Conservation (phyloP, 1,140 invertebrate species). For the Drosophila nannoptera region DNA sequence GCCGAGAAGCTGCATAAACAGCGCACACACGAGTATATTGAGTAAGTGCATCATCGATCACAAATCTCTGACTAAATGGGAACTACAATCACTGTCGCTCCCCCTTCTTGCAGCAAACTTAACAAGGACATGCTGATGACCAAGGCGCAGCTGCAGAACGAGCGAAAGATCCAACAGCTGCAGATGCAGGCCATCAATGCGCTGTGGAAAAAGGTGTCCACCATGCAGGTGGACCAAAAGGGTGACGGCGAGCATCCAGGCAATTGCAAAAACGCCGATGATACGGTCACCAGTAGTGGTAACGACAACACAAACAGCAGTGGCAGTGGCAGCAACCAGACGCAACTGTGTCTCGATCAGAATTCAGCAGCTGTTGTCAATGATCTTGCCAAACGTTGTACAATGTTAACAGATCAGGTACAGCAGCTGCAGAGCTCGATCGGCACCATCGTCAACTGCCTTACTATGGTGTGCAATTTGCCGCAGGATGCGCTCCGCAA, state of each 20-base stretch:
- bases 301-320: conserved; percentile 1
- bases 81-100: neutral
- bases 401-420: conserved; percentile 81
- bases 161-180: conserved; percentile 90
- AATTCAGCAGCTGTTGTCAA: conserved; percentile 78
- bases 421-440: conserved; percentile 87
- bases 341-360: conserved; percentile 62
- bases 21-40: conserved; percentile 91
- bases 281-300: conserved; percentile 9
- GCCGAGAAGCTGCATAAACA: conserved; percentile 89
- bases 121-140: conserved; percentile 90
- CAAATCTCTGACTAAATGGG: neutral
- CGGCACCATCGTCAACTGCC: conserved; percentile 86
- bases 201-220: conserved; percentile 92
- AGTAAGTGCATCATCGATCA: conserved; percentile 81
- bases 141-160: conserved; percentile 89
- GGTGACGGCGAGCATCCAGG: conserved; percentile 30
- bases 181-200: conserved; percentile 95
- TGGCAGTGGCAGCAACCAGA: neutral
- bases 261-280: conserved; percentile 13
- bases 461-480: conserved; percentile 81
- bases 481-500: conserved; percentile 78
- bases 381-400: conserved; percentile 80
- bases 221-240: conserved; percentile 81
- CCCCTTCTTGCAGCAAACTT: conserved; percentile 82